Evolutionary conservation across 2,888 invertebrate species (phyloP), one percentile per base, ranked within the genome.

Genomic region (Mimumesa dahlbomi): DNA sequence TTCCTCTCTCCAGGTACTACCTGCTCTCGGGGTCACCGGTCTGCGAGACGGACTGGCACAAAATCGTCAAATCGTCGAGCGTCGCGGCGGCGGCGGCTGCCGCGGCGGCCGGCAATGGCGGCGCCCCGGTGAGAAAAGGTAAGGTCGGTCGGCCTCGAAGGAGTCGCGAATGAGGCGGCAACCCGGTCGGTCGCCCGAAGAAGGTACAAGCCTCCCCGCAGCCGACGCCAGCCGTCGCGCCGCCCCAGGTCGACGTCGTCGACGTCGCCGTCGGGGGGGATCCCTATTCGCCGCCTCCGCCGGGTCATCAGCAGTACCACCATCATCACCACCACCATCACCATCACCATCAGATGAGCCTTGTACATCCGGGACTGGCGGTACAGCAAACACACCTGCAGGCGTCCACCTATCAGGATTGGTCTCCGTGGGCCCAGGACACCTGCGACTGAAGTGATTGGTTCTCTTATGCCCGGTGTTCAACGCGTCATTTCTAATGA

Each of bases 1-100:
- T 56, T 46, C 64, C 25, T 61, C 25, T 42, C 84, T 83, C 82
- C 88, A 94, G 94, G 92, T 97, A 96, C 92, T 96, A 96, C 91
- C 94, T 97, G 92, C 92, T 97, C 84, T 95, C 96, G 87, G 97
- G 97, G 79, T 94, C 94, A 88, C 93, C 97, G 88, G 95, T 97
- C 77, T 98, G 98, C 92, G 98, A 98, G 91, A 95, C 97, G 91
- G 97, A 98, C 91, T 97, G 96, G 94, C 96, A 97, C 91, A 97
- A 97, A 91, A 92, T 97, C 88, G 93, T 96, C 90, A 96, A 96
- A 91, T 89, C 88, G 75, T 88, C 88, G 81, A 85, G 83, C 58
- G 88, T 86, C 31, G 93, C 92, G 82, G 94, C 94, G 81, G 93
- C 92, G 87, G 91, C 92, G 77, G 93, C 94, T 82, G 94, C 93